Percentiles rank a stretch among this genome's conserved stretches.
These are phyloP conservation scores for Azorinus chamasolen DNA, from an alignment of 2,888 invertebrate species.

Conservation along the genomic window DNA sequence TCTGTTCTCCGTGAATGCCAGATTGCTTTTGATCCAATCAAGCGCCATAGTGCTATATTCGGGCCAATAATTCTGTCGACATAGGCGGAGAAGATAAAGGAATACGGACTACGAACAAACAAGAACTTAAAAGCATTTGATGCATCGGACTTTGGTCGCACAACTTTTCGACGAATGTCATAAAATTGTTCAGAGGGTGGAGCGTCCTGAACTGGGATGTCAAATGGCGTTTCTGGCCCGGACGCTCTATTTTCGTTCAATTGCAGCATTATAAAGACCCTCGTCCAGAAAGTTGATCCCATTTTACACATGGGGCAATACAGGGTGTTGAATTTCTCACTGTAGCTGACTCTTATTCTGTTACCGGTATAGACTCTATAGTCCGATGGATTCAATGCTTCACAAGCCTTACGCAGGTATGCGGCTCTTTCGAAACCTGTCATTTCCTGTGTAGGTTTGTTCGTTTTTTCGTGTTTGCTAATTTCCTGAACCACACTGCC, in stretches of 20 bases:
- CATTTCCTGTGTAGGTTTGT: too few species aligned
- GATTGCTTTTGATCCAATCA: conserved; percentile 3
- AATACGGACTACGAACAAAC: conserved; percentile 37
- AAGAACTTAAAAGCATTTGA: conserved; percentile 26
- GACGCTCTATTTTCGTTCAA: background rate
- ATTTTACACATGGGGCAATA: conserved; percentile 51
- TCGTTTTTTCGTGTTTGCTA: too few species aligned
- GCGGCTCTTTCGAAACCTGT: too few species aligned
- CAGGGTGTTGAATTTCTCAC: conserved; percentile 4
- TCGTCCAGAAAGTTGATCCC: conserved; percentile 48
- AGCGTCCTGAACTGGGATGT: conserved; percentile 34
- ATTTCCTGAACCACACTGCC: too few species aligned
- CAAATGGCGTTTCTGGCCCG: conserved; percentile 18
- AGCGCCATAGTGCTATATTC: conserved; percentile 17
- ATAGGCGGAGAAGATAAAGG: conserved; percentile 29
- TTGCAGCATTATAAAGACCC: conserved; percentile 39
- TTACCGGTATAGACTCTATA: background rate
- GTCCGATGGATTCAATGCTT: too few species aligned
- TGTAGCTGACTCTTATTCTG: conserved; percentile 32
- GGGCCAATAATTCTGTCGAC: conserved; percentile 47
- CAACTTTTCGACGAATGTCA: conserved; percentile 1
- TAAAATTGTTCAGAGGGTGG: conserved; percentile 16
- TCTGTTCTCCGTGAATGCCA: background rate
- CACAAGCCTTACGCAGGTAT: too few species aligned
- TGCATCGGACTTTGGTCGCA: background rate